A percentile compares a stretch with the other conserved stretches of the same genome.
These are phyloP conservation scores for Eurois occulta DNA, from an alignment of 2,888 invertebrate genomes.

Conservation along the genomic window DNA sequence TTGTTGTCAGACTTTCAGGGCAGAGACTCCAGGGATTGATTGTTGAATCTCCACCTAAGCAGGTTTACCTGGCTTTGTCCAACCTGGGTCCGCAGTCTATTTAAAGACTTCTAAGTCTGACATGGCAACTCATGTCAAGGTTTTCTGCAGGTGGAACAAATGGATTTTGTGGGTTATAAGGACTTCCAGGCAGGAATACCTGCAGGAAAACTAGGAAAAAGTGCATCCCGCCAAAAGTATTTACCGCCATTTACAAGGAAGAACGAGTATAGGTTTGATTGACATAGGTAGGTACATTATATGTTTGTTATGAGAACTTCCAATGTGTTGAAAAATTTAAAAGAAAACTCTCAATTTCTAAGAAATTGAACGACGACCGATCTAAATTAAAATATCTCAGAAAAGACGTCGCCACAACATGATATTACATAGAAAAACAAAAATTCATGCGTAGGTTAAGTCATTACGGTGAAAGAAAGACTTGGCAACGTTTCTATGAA, in stretches of 20 bases:
- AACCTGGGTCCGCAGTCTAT: background rate
- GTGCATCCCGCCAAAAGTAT: background rate
- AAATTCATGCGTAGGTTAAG: background rate
- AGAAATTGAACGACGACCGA: conserved; percentile 14
- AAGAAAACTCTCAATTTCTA: background rate
- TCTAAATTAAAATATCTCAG: background rate
- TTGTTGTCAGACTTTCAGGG: too few relatives aligned
- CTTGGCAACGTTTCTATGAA: conserved; percentile 11
- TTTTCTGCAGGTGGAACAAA: background rate
- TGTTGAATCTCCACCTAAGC: background rate
- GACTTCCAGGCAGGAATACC: too few relatives aligned
- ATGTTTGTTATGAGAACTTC: background rate
- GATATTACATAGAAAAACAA: conserved; percentile 29
- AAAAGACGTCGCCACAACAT: background rate
- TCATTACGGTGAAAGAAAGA: background rate
- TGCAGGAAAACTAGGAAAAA: too few relatives aligned
- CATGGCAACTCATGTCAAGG: background rate
- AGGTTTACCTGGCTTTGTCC: background rate
- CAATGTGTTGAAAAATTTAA: background rate
- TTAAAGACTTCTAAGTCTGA: background rate
- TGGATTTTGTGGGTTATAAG: background rate
- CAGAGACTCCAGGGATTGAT: background rate
- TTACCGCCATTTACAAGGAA: background rate
- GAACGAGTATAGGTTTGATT: background rate
- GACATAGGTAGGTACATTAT: too few relatives aligned